Percentiles rank a stretch among this genome's conserved stretches.
Conservation (phyloP, 37 sponge, comb jelly and placozoan genomes). For the Crambe crambe region DNA sequence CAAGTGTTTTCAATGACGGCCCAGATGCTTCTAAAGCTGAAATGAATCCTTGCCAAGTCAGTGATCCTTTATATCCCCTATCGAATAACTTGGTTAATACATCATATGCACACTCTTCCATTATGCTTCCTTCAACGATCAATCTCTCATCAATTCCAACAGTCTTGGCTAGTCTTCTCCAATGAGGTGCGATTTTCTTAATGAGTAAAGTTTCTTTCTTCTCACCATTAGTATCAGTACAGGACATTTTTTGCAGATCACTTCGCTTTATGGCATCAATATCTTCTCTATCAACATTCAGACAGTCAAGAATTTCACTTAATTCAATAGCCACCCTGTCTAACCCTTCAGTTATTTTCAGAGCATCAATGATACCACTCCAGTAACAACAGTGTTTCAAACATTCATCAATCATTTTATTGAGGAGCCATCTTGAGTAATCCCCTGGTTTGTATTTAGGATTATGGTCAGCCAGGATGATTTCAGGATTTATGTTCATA, state of each 20-base stretch:
- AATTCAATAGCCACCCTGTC: not conserved
- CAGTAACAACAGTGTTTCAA: no score
- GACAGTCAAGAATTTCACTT: not conserved
- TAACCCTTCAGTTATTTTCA: not conserved
- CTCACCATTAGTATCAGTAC: no score
- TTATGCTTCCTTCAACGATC: not conserved
- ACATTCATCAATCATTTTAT: no score
- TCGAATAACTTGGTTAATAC: not conserved
- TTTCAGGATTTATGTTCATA: not conserved
- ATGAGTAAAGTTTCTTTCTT: not conserved
- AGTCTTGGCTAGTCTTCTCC: not conserved
- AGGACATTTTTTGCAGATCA: not conserved
- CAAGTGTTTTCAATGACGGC: not conserved
- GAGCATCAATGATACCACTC: not conserved
- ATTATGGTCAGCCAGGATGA: no score
- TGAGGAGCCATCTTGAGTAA: no score
- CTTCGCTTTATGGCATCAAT: not conserved
- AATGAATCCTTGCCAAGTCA: not conserved
- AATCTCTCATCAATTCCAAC: no score
- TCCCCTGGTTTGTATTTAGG: no score
- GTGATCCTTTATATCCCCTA: not conserved
- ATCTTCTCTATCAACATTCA: not conserved
- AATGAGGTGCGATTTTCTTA: not conserved
- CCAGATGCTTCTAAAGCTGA: not conserved
- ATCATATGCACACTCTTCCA: not conserved